Evolutionary conservation across 2,797 vertebrate species (phyloP), one percentile per base, ranked within the genome.

Genomic region (Etheostoma perlongum): DNA sequence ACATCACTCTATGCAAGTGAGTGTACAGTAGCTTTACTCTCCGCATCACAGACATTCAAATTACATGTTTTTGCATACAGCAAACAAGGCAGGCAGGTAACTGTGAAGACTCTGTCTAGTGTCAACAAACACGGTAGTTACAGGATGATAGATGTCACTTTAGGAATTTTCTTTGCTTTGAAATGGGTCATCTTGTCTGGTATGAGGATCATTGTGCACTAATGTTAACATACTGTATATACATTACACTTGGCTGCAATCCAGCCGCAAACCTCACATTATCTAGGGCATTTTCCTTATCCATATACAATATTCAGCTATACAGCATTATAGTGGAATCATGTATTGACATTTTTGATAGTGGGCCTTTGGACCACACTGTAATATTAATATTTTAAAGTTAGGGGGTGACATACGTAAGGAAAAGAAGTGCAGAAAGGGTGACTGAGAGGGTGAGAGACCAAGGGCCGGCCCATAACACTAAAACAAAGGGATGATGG

Each of bases 401-500:
- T 44, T n/a, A 40, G 36, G 10, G 36, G 36, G 36, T 40, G 25
- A 66, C 0, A 1, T 21, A 69, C 30, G 12, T 8, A 21, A 30
- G 25, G 23, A 48, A 40, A 25, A 21, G 51, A 53, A 33, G 18
- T 36, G n/a, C 46, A 33, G 42, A 70, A 23, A 57, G 16, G 42
- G 57, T 59, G 66, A 76, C 7, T 0, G 55, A 70, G 74, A 62
- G 54, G 21, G 36, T 40, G 3, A 0, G 5, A 62, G 36, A 60
- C 23, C 10, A 9, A 59, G 42, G 53, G n/a, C 11, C 0, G 30
- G 33, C 62, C 54, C 18, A 46, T 49, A 61, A 55, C 74, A 66
- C 46, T n/a, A 36, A 65, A 74, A 61, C 49, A 47, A 55, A 47
- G 52, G 40, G 64, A 63, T 44, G 64, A 66, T 36, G 61, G 42